Percentiles rank a stretch among this genome's conserved stretches.
phyloP scores from a whole-genome alignment of 2,888 invertebrate species.

The Pemphredon lugubris region DNA sequence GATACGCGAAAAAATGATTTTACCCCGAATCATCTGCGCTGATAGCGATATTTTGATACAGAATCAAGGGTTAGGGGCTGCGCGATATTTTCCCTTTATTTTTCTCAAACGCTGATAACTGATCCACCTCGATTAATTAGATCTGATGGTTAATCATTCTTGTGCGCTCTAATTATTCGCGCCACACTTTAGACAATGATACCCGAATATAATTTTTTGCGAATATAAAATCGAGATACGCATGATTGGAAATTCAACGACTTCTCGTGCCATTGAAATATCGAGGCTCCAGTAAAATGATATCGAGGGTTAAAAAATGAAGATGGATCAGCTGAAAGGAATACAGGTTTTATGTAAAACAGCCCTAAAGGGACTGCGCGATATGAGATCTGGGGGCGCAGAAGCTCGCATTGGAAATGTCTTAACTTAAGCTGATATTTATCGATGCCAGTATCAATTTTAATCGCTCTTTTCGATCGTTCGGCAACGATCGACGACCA shows the following conservation, averaged over 20 bases:
- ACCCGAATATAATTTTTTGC: too few species aligned
- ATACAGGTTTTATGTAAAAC: too few species aligned
- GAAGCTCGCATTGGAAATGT: neutral
- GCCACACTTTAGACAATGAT: too few species aligned
- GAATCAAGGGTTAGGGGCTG: constrained; percentile 32
- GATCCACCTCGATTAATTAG: neutral
- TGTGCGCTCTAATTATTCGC: too few species aligned
- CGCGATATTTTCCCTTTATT: neutral
- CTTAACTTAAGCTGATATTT: neutral
- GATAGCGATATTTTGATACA: constrained; percentile 36
- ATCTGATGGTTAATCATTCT: too few species aligned
- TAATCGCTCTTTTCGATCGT: neutral
- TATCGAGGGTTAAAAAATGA: too few species aligned
- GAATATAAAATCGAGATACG: too few species aligned
- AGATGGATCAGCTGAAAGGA: too few species aligned
- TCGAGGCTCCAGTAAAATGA: too few species aligned
- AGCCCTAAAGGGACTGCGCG: too few species aligned
- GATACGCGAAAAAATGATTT: constrained; percentile 28
- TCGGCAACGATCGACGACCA: neutral
- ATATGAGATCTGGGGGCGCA: neutral
- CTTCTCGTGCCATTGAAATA: too few species aligned
- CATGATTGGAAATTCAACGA: too few species aligned
- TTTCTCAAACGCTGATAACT: neutral
- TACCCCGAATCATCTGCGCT: constrained; percentile 28
- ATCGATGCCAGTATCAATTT: neutral